Evolutionary conservation across 1,140 invertebrate species (phyloP).

Genomic region (Tetraneura akinire): DNA sequence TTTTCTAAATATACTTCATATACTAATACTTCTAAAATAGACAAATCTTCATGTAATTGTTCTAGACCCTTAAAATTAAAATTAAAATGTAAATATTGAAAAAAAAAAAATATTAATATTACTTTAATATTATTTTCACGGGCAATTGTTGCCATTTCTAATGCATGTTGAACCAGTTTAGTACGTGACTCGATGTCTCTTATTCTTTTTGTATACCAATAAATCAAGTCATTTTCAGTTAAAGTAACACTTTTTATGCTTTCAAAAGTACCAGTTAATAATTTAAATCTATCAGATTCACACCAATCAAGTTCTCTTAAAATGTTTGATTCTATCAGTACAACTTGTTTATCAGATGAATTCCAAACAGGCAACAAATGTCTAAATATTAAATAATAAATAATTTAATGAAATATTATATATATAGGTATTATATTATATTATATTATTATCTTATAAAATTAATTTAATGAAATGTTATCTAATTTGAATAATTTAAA

Average conservation of each 20-base stretch:
- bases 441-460: too few relatives aligned
- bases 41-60: slow-evolving; percentile 44
- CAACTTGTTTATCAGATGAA: slow-evolving; percentile 2
- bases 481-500: too few relatives aligned
- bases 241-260: slow-evolving; percentile 3
- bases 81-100: not conserved
- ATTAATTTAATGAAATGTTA: too few relatives aligned
- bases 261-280: slow-evolving; percentile 40
- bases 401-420: too few relatives aligned
- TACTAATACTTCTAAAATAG: slow-evolving; percentile 38
- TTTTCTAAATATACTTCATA: slow-evolving; percentile 31
- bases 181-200: slow-evolving; percentile 30
- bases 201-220: slow-evolving; percentile 46
- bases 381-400: slow-evolving; percentile 15
- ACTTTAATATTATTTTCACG: slow-evolving; percentile 45
- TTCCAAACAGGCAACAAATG: slow-evolving; percentile 44
- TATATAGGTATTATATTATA: too few relatives aligned
- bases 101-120: not conserved
- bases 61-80: slow-evolving; percentile 10
- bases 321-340: slow-evolving; percentile 6
- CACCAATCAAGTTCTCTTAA: slow-evolving; percentile 46
- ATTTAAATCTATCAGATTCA: slow-evolving; percentile 42
- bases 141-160: slow-evolving; percentile 42
- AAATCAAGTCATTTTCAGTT: slow-evolving; percentile 26
- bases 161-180: slow-evolving; percentile 41